Evolutionary conservation across 2,113 vertebrate species (phyloP).

Genomic region (Anoplopoma fimbria): DNA sequence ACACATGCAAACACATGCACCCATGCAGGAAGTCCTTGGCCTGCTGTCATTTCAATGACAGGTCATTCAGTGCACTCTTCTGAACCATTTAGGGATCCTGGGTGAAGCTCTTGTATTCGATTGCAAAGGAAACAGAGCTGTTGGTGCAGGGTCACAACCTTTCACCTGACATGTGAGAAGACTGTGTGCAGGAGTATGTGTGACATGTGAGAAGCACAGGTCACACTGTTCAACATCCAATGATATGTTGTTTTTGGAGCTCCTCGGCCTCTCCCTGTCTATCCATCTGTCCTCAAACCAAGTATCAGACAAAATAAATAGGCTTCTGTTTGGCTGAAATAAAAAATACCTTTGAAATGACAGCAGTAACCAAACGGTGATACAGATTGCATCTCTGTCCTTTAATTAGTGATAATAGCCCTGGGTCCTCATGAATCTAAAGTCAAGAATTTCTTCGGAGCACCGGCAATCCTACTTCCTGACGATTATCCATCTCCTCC

Average conservation of each 20-base stretch:
- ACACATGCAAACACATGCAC: slow-evolving; percentile 17
- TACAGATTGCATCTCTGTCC: slow-evolving; percentile 19
- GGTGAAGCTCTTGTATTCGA: slow-evolving; percentile 42
- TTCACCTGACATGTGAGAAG: slow-evolving; percentile 69
- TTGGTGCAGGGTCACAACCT: slow-evolving; percentile 64
- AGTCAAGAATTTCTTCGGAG: slow-evolving; percentile 56
- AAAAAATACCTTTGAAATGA: slow-evolving; percentile 30
- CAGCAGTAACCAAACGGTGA: slow-evolving; percentile 20
- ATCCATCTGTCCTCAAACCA: slow-evolving; percentile 28
- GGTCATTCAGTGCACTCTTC: slow-evolving; percentile 45
- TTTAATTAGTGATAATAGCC: slow-evolving; percentile 59
- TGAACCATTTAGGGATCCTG: slow-evolving; percentile 34
- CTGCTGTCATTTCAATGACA: slow-evolving; percentile 51
- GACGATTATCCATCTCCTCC: slow-evolving; percentile 60
- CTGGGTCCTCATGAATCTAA: slow-evolving; percentile 46
- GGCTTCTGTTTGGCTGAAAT: not conserved
- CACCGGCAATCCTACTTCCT: slow-evolving; percentile 54
- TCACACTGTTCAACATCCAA: slow-evolving; percentile 38
- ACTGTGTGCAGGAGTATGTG: slow-evolving; percentile 6
- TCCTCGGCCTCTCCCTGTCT: slow-evolving; percentile 14
- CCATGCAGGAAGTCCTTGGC: slow-evolving; percentile 19
- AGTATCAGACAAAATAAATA: slow-evolving; percentile 10
- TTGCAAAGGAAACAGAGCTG: slow-evolving; percentile 69
- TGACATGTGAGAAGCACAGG: slow-evolving; percentile 43
- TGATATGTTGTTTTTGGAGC: slow-evolving; percentile 50